Percentiles rank a stretch among this genome's conserved stretches.
Conservation (phyloP, 2,888 invertebrate species). For the Rhagonycha lutea region DNA sequence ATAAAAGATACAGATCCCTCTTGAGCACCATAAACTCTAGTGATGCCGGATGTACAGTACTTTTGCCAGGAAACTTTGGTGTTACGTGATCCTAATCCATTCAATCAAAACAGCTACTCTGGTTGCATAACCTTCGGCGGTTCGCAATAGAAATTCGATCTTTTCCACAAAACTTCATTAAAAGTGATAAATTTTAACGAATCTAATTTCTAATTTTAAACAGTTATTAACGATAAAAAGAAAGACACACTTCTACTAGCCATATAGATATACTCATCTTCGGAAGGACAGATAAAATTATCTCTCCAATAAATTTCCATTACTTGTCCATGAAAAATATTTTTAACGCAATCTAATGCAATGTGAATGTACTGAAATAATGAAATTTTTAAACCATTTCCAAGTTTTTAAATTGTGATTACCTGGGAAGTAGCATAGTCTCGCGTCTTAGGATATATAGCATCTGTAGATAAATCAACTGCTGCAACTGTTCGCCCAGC, state of each 20-base stretch:
- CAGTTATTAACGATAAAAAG: not conserved
- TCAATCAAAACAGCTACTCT: too few species aligned
- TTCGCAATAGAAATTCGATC: too few species aligned
- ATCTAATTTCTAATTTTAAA: not conserved
- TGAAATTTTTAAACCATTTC: not conserved
- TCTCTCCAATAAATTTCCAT: not conserved
- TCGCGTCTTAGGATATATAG: not conserved
- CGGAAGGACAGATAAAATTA: not conserved
- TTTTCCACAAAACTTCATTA: too few species aligned
- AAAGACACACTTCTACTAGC: not conserved
- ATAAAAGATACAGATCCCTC: too few species aligned
- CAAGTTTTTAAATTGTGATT: not conserved
- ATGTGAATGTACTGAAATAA: not conserved
- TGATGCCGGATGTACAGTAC: too few species aligned
- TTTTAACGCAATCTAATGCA: not conserved
- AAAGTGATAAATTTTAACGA: too few species aligned
- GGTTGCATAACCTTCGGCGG: too few species aligned
- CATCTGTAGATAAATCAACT: not conserved
- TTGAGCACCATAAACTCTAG: too few species aligned
- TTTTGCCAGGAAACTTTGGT: too few species aligned
- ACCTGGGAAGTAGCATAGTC: not conserved
- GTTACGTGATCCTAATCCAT: too few species aligned
- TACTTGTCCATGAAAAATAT: not conserved
- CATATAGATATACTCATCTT: not conserved
- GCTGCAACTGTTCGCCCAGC: not conserved